Evolutionary conservation across 2,888 invertebrate species (phyloP).

Genomic region (Sphecodes monilicornis): DNA sequence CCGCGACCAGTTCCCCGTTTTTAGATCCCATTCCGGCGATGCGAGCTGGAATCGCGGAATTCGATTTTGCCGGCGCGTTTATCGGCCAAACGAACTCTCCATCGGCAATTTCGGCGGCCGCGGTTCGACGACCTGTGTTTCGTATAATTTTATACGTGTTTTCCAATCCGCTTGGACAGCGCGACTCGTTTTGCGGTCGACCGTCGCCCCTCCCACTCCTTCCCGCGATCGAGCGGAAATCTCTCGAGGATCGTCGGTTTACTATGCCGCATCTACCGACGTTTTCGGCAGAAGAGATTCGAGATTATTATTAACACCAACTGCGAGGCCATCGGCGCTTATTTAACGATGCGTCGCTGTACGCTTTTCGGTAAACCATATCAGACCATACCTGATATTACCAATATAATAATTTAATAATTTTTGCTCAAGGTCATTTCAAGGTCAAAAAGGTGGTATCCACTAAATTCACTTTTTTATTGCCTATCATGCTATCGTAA

Average conservation of each 20-base stretch:
- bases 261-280: background rate
- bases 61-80: slow-evolving; percentile 15
- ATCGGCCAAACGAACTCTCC: slow-evolving; percentile 8
- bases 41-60: slow-evolving; percentile 8
- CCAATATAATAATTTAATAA: no score
- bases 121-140: background rate
- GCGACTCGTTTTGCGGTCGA: background rate
- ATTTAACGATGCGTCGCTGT: no score
- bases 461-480: no score
- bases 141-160: slow-evolving; percentile 17
- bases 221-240: background rate
- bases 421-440: no score
- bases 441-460: no score
- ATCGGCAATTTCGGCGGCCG: background rate
- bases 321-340: no score
- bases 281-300: background rate
- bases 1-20: background rate
- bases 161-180: no score
- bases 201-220: no score
- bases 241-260: background rate
- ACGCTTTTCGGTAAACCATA: no score
- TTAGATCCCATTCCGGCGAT: background rate
- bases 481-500: no score
- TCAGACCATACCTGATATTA: no score
- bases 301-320: no score